Conservation (phyloP, 2,888 invertebrate genomes). For the Eulithis testata region DNA sequence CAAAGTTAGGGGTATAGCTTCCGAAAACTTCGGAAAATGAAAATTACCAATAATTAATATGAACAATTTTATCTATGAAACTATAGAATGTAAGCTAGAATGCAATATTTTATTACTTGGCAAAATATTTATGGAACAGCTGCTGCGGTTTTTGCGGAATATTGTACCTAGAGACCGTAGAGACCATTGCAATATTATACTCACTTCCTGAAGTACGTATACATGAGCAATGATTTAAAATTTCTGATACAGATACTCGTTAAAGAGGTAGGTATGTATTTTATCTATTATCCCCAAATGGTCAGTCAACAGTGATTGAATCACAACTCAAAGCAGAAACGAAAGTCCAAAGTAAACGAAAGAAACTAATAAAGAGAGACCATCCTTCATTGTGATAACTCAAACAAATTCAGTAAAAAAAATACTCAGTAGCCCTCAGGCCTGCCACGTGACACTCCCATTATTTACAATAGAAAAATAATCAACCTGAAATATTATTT, state of each 20-base stretch:
- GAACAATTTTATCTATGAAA: no score
- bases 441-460: conserved; percentile 64
- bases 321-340: conserved; percentile 12
- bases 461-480: conserved; percentile 82
- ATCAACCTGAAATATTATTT: conserved; percentile 78
- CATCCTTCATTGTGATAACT: conserved; percentile 23
- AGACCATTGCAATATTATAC: no score
- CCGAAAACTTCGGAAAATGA: no score
- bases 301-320: conserved; percentile 9
- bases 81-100: no score
- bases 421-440: conserved; percentile 52
- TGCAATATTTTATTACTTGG: no score
- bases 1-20: no score
- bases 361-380: conserved; percentile 28
- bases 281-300: background rate
- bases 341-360: conserved; percentile 16
- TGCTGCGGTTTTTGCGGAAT: no score
- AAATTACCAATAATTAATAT: no score
- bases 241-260: background rate
- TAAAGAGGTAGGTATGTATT: background rate
- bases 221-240: no score
- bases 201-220: no score
- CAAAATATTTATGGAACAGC: no score
- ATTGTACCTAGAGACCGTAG: no score
- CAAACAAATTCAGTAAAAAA: conserved; percentile 39